A percentile compares a stretch with the other conserved stretches of the same genome.
phyloP scores from a whole-genome alignment of 2,888 invertebrate species.

The Cyclophora albipunctata region DNA sequence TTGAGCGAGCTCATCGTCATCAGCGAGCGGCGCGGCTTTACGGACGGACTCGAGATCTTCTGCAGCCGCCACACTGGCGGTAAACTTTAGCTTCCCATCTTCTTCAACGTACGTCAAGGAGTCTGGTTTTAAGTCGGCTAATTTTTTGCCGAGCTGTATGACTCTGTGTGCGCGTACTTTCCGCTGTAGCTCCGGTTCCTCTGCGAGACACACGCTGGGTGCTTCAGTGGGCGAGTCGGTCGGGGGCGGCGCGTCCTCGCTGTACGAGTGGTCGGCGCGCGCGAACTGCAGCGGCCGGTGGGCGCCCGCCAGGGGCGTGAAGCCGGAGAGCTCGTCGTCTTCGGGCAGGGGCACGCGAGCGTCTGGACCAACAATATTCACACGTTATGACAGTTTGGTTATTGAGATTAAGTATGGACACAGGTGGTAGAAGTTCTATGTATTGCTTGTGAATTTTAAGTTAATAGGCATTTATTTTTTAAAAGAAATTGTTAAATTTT shows the following conservation, averaged over 20 bases:
- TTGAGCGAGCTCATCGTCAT: conserved; percentile 35
- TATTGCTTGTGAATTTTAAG: too few relatives aligned
- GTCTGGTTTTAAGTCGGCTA: conserved; percentile 38
- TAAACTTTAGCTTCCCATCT: conserved; percentile 33
- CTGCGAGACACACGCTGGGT: conserved; percentile 30
- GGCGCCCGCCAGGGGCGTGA: conserved; percentile 80
- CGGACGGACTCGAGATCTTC: conserved; percentile 28
- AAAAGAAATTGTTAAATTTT: too few relatives aligned
- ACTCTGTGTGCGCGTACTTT: conserved; percentile 47
- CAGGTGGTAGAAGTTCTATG: too few relatives aligned
- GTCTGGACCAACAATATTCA: conserved; percentile 49
- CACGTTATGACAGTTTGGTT: neutral
- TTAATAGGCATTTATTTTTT: too few relatives aligned
- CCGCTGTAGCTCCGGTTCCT: conserved; percentile 45
- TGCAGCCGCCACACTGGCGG: conserved; percentile 36
- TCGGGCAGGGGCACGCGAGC: conserved; percentile 82
- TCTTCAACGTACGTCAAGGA: conserved; percentile 39
- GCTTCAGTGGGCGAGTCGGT: conserved; percentile 24
- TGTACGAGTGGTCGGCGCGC: neutral
- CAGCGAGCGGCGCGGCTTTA: conserved; percentile 28
- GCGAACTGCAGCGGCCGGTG: neutral
- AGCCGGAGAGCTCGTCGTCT: conserved; percentile 87
- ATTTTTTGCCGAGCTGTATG: conserved; percentile 35
- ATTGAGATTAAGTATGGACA: too few relatives aligned
- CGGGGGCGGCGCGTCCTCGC: conserved; percentile 1